phyloP scores from a whole-genome alignment of 2,888 invertebrate species.

The Chymomyza procnemis region DNA sequence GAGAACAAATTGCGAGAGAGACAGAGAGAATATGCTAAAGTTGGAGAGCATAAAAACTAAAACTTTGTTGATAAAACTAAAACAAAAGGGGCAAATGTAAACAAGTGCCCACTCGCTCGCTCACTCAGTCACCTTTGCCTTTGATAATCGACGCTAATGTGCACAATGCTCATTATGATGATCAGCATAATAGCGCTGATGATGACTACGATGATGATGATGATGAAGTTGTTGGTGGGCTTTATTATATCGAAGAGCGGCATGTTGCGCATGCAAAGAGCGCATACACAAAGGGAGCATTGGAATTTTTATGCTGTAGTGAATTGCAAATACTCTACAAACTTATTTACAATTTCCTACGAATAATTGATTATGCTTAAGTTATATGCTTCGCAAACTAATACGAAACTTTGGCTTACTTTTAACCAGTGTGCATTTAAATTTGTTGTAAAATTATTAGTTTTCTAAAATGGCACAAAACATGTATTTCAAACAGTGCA shows the following conservation, averaged over 20 bases:
- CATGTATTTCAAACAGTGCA: too few relatives aligned
- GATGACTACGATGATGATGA: constrained; percentile 29
- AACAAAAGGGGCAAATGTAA: constrained; percentile 26
- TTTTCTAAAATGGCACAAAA: too few relatives aligned
- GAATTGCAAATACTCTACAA: not conserved
- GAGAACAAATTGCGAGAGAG: constrained; percentile 7
- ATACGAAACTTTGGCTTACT: too few relatives aligned
- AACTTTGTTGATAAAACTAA: constrained; percentile 63
- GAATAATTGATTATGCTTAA: too few relatives aligned
- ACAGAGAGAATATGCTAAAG: constrained; percentile 4
- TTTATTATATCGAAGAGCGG: constrained; percentile 29
- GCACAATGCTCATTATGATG: constrained; percentile 29
- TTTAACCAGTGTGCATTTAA: too few relatives aligned
- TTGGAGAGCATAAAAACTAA: constrained; percentile 2
- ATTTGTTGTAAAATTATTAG: too few relatives aligned
- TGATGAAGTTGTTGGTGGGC: constrained; percentile 10
- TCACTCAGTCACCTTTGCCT: constrained; percentile 17
- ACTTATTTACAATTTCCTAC: not conserved
- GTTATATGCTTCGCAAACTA: too few relatives aligned
- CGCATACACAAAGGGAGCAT: constrained; percentile 12
- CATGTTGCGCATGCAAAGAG: constrained; percentile 12
- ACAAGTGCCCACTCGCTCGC: constrained; percentile 35
- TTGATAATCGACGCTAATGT: constrained; percentile 59
- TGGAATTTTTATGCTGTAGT: not conserved
- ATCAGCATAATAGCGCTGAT: constrained; percentile 36